These are phyloP conservation scores for Torymus texanus DNA, from an alignment of 2,888 invertebrate species.

Conservation along the genomic window DNA sequence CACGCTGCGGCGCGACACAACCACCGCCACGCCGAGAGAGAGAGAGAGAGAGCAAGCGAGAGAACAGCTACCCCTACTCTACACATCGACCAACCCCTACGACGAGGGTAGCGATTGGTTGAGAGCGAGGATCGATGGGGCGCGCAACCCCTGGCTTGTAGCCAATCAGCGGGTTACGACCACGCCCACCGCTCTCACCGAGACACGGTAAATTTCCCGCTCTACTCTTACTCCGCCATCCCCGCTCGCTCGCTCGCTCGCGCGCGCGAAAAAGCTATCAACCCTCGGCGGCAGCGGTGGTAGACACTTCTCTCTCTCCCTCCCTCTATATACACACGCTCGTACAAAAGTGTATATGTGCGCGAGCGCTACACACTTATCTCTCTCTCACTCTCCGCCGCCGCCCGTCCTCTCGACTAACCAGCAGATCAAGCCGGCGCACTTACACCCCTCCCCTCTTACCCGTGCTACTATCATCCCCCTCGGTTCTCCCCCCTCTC, in stretches of 20 bases:
- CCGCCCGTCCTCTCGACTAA: constrained; percentile 23
- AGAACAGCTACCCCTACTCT: too few relatives aligned
- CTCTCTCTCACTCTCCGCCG: neutral
- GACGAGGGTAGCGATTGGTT: too few relatives aligned
- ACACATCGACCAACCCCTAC: too few relatives aligned
- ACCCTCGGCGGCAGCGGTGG: neutral
- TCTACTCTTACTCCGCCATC: constrained; percentile 3
- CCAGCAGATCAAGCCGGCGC: constrained; percentile 34
- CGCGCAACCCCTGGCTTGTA: too few relatives aligned
- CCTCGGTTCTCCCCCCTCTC: constrained; percentile 9
- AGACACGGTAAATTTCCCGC: too few relatives aligned
- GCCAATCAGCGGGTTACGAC: constrained; percentile 58
- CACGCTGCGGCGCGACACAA: constrained; percentile 69
- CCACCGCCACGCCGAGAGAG: too few relatives aligned
- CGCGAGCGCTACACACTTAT: constrained; percentile 13
- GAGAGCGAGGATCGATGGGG: too few relatives aligned
- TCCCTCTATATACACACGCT: neutral
- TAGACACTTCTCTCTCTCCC: neutral
- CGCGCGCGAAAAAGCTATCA: neutral
- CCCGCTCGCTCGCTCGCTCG: neutral
- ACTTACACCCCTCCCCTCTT: constrained; percentile 21
- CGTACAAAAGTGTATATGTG: neutral
- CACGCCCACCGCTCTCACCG: constrained; percentile 46
- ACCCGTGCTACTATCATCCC: neutral
- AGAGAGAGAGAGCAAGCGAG: too few relatives aligned